A percentile compares a stretch with the other conserved stretches of the same genome.
Evolutionary conservation across 2,888 invertebrate species (phyloP).

Genomic region (Himalopsyche japonica): DNA sequence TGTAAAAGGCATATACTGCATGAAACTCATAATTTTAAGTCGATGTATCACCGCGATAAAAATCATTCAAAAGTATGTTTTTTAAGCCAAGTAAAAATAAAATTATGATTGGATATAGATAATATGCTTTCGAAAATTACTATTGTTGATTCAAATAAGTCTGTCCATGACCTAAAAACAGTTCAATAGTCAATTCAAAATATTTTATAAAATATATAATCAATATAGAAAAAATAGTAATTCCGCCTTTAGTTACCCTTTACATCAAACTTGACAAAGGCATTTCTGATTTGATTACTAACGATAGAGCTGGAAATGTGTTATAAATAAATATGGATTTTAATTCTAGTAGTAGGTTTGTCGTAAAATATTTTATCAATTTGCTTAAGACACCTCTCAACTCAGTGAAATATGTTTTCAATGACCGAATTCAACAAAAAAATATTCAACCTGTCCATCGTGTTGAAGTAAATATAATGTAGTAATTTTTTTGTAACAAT

Average conservation of each 20-base stretch:
- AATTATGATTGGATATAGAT: too few relatives aligned
- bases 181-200: not conserved
- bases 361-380: not conserved
- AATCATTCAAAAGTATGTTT: too few relatives aligned
- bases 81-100: too few relatives aligned
- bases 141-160: not conserved
- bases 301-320: not conserved
- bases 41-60: too few relatives aligned
- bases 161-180: not conserved
- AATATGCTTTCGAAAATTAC: too few relatives aligned
- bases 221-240: too few relatives aligned
- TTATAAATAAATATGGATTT: not conserved
- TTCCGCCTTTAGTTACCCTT: not conserved
- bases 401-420: not conserved
- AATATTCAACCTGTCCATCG: too few relatives aligned
- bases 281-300: not conserved
- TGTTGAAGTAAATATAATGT: too few relatives aligned
- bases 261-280: not conserved
- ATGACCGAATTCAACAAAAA: too few relatives aligned
- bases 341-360: not conserved
- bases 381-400: not conserved
- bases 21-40: too few relatives aligned
- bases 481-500: too few relatives aligned
- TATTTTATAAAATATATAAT: not conserved
- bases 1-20: too few relatives aligned